Base-by-base conservation (phyloP, 2,113 vertebrate species). In the Aldabrachelys gigantea region DNA sequence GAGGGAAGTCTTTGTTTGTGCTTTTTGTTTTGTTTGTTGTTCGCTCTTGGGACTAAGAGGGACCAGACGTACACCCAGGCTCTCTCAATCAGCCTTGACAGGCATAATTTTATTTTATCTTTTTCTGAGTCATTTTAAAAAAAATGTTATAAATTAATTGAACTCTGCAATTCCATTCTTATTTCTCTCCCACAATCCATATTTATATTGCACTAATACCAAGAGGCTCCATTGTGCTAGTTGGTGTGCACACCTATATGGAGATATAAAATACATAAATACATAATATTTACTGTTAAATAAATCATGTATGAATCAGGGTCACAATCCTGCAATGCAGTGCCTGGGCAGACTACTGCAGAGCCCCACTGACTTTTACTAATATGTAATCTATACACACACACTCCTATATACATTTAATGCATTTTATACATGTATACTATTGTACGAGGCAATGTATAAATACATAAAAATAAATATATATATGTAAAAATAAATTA, bases 391-490 rank as follows among this genome's bases (percentile, higher is more conserved):
- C 38, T 19, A 38, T 19, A 44, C 9, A 38, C 5, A 6, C 65
- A 38, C 19, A 22, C n/a, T 38, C 35, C n/a, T 21, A 38, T 38
- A 22, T 38, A 72, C 62, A 72, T 47, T 47, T 16, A 38, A 41
- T 24, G 3, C 69, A 44, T 27, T 76, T 44, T 47, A n/a, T 76
- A 76, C 22, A 76, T 4, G 12, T 72, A 72, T 72, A 72, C 17
- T 38, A 24, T 35, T 17, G 81, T 57, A 1, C 1, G 81, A 72
- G 38, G 1, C 8, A 54, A 12, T 22, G 5, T 0, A 6, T 6
- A 56, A 9, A 0, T 10, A 75, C 5, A 41, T 24, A 10, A 22
- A 21, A 75, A 41, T 3, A 41, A 13, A 38, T 41, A 72, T 19
- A 0, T 29, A 1, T 29, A 87, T 90, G 5, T 29, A 17, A 22